Evolutionary conservation across 2,797 vertebrate species (phyloP).

Genomic region (Xiphorhynchus erythropygius): DNA sequence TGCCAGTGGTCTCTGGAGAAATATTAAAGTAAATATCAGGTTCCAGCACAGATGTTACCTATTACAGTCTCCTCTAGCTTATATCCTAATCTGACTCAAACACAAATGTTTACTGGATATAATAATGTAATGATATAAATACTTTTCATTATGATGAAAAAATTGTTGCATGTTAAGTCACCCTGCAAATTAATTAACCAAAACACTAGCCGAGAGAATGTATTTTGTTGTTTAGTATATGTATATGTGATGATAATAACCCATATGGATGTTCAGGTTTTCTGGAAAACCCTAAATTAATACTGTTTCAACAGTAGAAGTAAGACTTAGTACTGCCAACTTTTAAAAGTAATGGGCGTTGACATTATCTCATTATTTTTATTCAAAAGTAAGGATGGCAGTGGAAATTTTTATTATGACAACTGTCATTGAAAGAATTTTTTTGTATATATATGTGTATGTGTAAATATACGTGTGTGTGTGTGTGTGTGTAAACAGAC

Average conservation of each 20-base stretch:
- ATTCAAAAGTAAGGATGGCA: background rate
- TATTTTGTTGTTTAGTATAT: background rate
- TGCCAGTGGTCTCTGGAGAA: constrained; percentile 1
- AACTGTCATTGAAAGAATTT: background rate
- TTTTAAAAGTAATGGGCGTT: background rate
- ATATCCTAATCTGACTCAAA: background rate
- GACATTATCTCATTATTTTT: background rate
- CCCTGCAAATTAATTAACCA: background rate
- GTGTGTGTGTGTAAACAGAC: background rate
- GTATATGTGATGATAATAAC: background rate
- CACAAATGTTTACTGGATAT: background rate
- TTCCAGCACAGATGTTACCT: constrained; percentile 20
- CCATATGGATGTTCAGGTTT: background rate
- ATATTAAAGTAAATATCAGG: background rate
- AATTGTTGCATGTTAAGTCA: background rate
- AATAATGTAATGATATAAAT: background rate
- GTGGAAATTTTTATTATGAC: background rate
- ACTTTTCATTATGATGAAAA: background rate
- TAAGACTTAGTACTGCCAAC: background rate
- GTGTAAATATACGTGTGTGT: background rate
- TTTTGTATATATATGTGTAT: background rate
- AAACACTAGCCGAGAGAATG: background rate
- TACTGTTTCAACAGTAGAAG: background rate
- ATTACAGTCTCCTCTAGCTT: background rate
- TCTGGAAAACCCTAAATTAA: background rate